Conservation (phyloP, 2,113 vertebrate genomes). For the Macroglossus sobrinus region DNA sequence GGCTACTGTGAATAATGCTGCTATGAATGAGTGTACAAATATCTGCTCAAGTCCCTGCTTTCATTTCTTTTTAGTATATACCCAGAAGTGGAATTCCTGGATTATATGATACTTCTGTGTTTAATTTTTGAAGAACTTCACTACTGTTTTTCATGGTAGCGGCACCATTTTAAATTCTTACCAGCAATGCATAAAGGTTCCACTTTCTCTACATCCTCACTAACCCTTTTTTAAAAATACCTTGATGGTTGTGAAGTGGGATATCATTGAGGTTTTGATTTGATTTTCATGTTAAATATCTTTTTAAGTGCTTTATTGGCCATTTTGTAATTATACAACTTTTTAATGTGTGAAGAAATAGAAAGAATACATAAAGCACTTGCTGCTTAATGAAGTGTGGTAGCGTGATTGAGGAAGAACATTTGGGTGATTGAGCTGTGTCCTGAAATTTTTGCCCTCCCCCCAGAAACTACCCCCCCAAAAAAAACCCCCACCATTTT, state of each 20-base stretch:
- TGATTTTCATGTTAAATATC: background rate
- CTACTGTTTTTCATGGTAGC: background rate
- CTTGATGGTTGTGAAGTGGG: background rate
- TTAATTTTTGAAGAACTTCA: background rate
- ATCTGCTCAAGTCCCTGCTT: background rate
- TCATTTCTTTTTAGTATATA: background rate
- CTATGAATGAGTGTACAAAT: background rate
- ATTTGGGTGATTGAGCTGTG: background rate
- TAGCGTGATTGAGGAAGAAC: background rate
- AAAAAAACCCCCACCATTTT: background rate
- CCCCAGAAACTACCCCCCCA: too few relatives aligned
- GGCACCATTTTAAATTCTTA: background rate
- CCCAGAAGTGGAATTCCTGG: background rate
- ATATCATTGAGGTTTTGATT: background rate
- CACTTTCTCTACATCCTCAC: background rate
- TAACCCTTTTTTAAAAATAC: background rate
- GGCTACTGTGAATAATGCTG: background rate
- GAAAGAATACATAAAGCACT: background rate
- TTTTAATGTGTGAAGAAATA: background rate
- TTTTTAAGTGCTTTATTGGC: conserved; percentile 1
- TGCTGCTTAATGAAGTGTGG: background rate
- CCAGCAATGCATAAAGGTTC: background rate
- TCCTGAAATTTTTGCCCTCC: background rate
- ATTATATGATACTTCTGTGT: background rate
- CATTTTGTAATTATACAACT: background rate